Percentiles rank a stretch among this genome's conserved stretches.
Evolutionary conservation across 2,888 invertebrate genomes (phyloP).

Genomic region (Peribatodes rhomboidaria): DNA sequence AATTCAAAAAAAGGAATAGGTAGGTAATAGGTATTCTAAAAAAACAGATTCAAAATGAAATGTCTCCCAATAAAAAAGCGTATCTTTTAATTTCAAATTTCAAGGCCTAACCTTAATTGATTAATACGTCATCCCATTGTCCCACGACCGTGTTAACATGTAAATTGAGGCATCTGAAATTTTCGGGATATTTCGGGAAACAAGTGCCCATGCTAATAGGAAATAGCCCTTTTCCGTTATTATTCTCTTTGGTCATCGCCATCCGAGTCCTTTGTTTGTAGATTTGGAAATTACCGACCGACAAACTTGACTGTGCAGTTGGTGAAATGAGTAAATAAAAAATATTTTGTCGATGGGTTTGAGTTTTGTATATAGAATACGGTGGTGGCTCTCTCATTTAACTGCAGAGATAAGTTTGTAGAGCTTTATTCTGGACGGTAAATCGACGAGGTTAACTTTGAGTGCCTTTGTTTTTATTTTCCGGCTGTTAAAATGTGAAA

Average conservation of each 20-base stretch:
- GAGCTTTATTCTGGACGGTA: constrained; percentile 39
- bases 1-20: too few species aligned
- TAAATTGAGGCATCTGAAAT: constrained; percentile 77
- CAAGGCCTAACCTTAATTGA: neutral
- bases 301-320: neutral
- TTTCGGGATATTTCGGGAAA: constrained; percentile 64
- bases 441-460: constrained; percentile 61
- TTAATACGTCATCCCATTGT: constrained; percentile 59
- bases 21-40: too few species aligned
- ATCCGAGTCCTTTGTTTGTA: constrained; percentile 65
- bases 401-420: neutral
- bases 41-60: too few species aligned
- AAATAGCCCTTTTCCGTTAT: constrained; percentile 78
- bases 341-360: neutral
- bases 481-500: constrained; percentile 36
- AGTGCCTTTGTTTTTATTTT: constrained; percentile 49
- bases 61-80: too few species aligned
- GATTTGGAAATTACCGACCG: constrained; percentile 55
- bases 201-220: constrained; percentile 71
- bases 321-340: neutral
- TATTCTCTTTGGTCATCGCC: constrained; percentile 62
- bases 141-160: constrained; percentile 72
- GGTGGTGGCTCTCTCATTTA: neutral
- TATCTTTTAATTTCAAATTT: too few species aligned
- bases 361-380: neutral